Evolutionary conservation across 2,888 invertebrate species (phyloP), one percentile per base, ranked within the genome.

Genomic region (Ephialtes manifestator): DNA sequence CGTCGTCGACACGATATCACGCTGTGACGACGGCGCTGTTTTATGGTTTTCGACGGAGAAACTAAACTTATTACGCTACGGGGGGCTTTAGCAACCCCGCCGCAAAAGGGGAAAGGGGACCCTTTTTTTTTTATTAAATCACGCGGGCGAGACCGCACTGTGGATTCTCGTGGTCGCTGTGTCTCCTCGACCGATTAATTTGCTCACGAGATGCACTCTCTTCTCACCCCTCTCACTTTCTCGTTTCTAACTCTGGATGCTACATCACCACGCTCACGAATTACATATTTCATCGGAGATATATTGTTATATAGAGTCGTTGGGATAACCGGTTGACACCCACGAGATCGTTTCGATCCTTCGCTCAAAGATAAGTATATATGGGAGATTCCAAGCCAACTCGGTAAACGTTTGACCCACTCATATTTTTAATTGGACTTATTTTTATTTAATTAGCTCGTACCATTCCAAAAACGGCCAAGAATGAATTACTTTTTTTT

Each of bases 11-110:
- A 85, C 84, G 86, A 80, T 82, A 87, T 88, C 88, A 88, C 84
- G 88, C 88, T 85, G 87, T 48, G 87, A 85, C 10, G 85, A 86
- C 82, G 20, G 89, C 88, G 89, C 89, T 90, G 91, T 90, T 94
- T 94, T 93, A 94, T 93, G 92, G 91, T 90, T 92, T 91, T 92
- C 92, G 88, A 89, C 92, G 90, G 90, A 90, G 93, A 92, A 93
- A 93, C 93, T 93, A 94, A 94, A 93, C 93, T 93, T 93, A 93
- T 94, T 94, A 93, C 93, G 81, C 93, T 76, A 85, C 89, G 88
- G 91, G 92, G 90, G 84, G 74, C 85, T 81, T 79, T 80, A 78
- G 87, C 86, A 88, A 87, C 86, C 89, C 88, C 85, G 84, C 70
- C 72, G 76, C 84, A 68, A 58, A 78, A 78, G 84, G 81, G 74